These are phyloP conservation scores for Donacobius atricapilla DNA, from an alignment of 2,113 vertebrate species.

Conservation along the genomic window DNA sequence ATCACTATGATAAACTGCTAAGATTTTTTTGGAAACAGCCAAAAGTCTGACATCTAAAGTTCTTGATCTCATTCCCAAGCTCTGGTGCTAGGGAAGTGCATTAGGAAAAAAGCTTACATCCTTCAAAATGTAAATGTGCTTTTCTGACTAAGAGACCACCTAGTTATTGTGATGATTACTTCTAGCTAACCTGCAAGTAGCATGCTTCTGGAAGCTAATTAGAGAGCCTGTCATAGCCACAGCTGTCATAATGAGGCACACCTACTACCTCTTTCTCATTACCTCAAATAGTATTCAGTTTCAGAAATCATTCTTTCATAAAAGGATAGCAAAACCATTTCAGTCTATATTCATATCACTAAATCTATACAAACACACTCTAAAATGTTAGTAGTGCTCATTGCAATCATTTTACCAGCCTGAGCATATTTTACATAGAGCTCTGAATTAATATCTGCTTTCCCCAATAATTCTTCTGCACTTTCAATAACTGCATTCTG, in stretches of 20 bases:
- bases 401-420: constrained; percentile 24
- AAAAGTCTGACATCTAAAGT: background rate
- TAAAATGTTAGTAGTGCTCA: background rate
- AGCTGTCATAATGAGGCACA: constrained; percentile 58
- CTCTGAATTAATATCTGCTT: constrained; percentile 50
- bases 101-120: background rate
- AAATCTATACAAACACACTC: constrained; percentile 11
- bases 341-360: background rate
- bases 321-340: background rate
- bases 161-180: constrained; percentile 17
- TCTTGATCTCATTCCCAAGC: background rate
- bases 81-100: background rate
- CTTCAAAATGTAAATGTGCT: constrained; percentile 29
- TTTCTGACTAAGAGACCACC: background rate
- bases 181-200: constrained; percentile 50
- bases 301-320: constrained; percentile 40
- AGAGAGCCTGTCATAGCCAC: constrained; percentile 68
- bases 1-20: background rate
- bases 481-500: constrained; percentile 17
- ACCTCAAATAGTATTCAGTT: constrained; percentile 54
- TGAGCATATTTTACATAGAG: background rate
- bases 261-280: constrained; percentile 67
- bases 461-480: constrained; percentile 36
- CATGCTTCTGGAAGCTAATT: constrained; percentile 76
- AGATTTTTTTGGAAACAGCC: background rate